Evolutionary conservation across 1,140 invertebrate species (phyloP).

Genomic region (Tyrophagus putrescentiae): DNA sequence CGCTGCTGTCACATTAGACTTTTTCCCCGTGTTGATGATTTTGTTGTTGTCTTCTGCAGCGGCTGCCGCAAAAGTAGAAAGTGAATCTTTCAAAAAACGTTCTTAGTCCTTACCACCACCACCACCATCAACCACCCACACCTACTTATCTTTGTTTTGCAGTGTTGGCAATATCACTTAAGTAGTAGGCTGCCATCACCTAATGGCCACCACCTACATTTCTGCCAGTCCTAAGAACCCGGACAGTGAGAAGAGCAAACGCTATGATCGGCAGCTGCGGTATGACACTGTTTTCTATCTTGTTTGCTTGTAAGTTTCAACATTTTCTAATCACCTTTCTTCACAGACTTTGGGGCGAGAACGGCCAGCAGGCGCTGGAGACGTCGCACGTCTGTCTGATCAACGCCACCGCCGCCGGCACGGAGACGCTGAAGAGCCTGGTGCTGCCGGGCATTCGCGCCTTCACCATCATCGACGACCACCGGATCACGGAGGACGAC

Average conservation of each 20-base stretch:
- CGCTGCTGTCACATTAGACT: no score
- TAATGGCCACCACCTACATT: no score
- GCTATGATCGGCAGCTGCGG: constrained; percentile 76
- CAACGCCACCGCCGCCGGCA: constrained; percentile 82
- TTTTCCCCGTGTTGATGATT: no score
- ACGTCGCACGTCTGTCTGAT: constrained; percentile 77
- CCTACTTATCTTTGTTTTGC: no score
- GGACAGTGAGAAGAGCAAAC: constrained; percentile 57
- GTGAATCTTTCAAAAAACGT: no score
- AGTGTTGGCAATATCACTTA: no score
- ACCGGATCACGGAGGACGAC: constrained; percentile 70
- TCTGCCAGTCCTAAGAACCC: constrained; percentile 49
- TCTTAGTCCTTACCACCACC: no score
- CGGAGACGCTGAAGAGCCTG: constrained; percentile 84
- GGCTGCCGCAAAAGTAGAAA: no score
- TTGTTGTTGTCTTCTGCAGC: no score
- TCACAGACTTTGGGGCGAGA: constrained; percentile 79
- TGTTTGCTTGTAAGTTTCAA: constrained; percentile 13
- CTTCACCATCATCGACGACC: constrained; percentile 88
- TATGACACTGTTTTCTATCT: constrained; percentile 31
- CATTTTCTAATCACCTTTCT: constrained; percentile 1
- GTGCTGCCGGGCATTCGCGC: constrained; percentile 80
- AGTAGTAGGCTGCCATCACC: no score
- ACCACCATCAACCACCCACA: no score
- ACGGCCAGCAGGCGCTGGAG: constrained; percentile 79